Conservation (phyloP, 2,888 invertebrate genomes). For the Dioctria linearis region DNA sequence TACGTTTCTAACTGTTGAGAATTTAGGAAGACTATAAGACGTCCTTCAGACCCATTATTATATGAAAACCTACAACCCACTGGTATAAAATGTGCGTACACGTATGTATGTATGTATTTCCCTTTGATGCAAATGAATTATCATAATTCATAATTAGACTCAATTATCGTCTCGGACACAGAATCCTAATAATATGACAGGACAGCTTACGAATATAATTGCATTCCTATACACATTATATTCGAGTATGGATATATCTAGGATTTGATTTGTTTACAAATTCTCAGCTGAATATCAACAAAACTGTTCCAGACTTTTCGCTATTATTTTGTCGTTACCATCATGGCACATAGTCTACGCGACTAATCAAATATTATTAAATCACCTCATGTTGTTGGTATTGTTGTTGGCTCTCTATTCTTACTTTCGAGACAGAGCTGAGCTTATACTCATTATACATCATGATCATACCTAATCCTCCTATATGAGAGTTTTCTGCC, state of each 20-base stretch:
- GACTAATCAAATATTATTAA: slow-evolving; percentile 54
- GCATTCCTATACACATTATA: too few species aligned
- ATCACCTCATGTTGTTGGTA: slow-evolving; percentile 33
- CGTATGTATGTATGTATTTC: too few species aligned
- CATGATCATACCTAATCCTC: slow-evolving; percentile 34
- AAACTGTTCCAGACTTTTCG: slow-evolving; percentile 29
- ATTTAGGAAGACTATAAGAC: too few species aligned
- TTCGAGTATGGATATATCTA: neutral
- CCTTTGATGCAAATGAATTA: too few species aligned
- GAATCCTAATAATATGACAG: too few species aligned
- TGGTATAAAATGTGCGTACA: neutral
- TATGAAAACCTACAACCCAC: neutral
- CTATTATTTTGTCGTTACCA: slow-evolving; percentile 40
- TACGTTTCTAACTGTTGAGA: too few species aligned
- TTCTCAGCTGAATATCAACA: slow-evolving; percentile 33
- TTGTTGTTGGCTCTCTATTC: slow-evolving; percentile 18
- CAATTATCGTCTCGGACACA: neutral
- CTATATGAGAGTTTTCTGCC: slow-evolving; percentile 38
- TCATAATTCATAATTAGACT: neutral
- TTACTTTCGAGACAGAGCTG: slow-evolving; percentile 29
- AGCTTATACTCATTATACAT: slow-evolving; percentile 47
- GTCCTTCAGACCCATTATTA: too few species aligned
- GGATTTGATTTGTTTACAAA: slow-evolving; percentile 16
- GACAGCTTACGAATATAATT: too few species aligned
- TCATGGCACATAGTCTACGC: slow-evolving; percentile 20